Evolutionary conservation across 2,113 vertebrate species (phyloP).

Genomic region (Dicentrarchus labrax): DNA sequence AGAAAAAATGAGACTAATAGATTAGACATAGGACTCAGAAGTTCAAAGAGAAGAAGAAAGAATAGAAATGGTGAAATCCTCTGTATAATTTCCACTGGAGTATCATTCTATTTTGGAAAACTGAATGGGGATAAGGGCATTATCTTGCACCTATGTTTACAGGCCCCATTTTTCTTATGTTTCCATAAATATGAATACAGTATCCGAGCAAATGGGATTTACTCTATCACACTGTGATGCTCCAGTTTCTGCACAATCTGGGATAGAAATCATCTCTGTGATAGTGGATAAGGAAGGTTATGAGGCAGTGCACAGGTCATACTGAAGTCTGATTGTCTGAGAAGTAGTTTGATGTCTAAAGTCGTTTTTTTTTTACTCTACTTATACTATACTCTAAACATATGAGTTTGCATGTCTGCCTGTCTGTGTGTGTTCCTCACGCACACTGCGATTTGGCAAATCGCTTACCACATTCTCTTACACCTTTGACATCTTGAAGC

Average conservation of each 20-base stretch:
- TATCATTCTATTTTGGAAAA: constrained; percentile 50
- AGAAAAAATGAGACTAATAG: constrained; percentile 48
- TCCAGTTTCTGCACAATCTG: constrained; percentile 46
- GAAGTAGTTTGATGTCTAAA: not conserved
- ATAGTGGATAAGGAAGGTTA: constrained; percentile 47
- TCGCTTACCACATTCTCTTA: not conserved
- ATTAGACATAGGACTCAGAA: constrained; percentile 57
- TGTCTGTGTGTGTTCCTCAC: not conserved
- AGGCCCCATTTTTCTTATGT: constrained; percentile 36
- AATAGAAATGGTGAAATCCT: constrained; percentile 39
- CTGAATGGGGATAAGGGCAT: constrained; percentile 48
- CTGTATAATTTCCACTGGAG: constrained; percentile 30
- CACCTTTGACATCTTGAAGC: constrained; percentile 43
- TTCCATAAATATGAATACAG: constrained; percentile 74
- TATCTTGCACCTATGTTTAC: constrained; percentile 66
- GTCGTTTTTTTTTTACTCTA: not conserved
- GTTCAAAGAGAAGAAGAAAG: constrained; percentile 31
- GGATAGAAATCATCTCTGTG: constrained; percentile 44
- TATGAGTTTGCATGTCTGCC: not conserved
- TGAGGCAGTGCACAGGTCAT: constrained; percentile 26
- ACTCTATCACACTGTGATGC: constrained; percentile 38
- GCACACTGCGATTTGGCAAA: not conserved
- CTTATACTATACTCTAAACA: not conserved
- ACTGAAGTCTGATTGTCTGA: constrained; percentile 12
- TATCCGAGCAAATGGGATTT: constrained; percentile 75